Conservation (phyloP, 2,113 vertebrate genomes). For the Ophthalmolycus amberensis region DNA sequence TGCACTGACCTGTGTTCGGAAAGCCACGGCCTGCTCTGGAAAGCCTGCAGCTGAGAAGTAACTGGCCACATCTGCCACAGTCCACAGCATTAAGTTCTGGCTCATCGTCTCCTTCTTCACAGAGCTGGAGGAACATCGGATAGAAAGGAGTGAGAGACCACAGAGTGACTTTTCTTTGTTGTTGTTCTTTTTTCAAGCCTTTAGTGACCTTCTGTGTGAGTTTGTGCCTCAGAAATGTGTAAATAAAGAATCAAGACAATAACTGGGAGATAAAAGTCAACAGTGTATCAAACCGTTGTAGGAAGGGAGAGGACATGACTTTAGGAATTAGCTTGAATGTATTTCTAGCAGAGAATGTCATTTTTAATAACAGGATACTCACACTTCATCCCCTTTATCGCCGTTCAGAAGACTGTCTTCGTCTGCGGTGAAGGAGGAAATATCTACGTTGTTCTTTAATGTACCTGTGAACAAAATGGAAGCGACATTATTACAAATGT, state of each 20-base stretch:
- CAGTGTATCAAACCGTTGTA: not conserved
- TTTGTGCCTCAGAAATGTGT: not conserved
- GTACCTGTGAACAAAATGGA: constrained; percentile 67
- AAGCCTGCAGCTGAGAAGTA: constrained; percentile 92
- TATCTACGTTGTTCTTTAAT: constrained; percentile 64
- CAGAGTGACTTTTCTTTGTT: not conserved
- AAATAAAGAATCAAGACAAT: not conserved
- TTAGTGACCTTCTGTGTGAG: not conserved
- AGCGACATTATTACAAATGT: not conserved
- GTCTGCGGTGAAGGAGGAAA: constrained; percentile 54
- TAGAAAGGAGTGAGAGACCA: constrained; percentile 3
- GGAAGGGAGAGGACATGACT: not conserved
- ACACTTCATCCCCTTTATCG: constrained; percentile 73
- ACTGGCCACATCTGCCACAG: constrained; percentile 89
- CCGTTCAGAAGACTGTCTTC: constrained; percentile 72
- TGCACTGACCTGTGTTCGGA: constrained; percentile 87
- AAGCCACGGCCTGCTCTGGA: constrained; percentile 90
- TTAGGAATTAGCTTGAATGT: not conserved
- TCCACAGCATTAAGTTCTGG: constrained; percentile 89
- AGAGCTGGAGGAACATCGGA: constrained; percentile 66
- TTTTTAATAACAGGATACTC: constrained; percentile 57
- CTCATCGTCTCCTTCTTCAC: constrained; percentile 85
- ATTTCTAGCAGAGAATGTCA: not conserved
- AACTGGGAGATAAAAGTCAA: not conserved
- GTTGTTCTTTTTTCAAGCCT: not conserved